Base-by-base conservation (phyloP, 2,113 vertebrate species). In the Corythornis cristatus region DNA sequence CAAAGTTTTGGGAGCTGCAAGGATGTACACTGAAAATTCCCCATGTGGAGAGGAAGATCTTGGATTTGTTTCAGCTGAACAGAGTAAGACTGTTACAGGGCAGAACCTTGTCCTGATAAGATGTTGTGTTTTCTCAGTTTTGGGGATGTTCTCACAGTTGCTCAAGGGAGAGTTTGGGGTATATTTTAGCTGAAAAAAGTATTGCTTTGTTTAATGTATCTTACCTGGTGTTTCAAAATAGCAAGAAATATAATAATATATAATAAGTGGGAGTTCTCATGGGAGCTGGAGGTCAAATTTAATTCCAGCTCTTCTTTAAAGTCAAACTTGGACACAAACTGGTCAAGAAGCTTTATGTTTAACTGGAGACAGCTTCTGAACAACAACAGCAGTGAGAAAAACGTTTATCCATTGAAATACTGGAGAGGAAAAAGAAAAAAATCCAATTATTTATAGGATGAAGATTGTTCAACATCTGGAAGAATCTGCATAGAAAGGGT, bases 1-100 rank as follows among this genome's bases (percentile, higher is more conserved):
- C 99, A 15, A 99, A 99, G 89, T 99, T 99, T 93, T 99, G 99
- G 99, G 99, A 99, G 86, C 98, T 99, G 86, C 99, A 99, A 94
- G 99, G 99, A 97, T 99, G 99, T 91, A 96, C 98, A 3, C 96
- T 99, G 94, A 99, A 99, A 98, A 99, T 99, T 96, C 99, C 99
- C 58, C 99, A 99, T 0, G 99, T 99, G 91, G 99, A 99, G 94
- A 98, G 99, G 88, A 99, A 99, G 96, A 99, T 99, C 93, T 95
- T 99, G 96, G 99, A 99, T 96, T 98, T 99, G 61, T 99, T 99
- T 97, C 98, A 98, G 73, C 98, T 99, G 53, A 99, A 99, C 78
- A 99, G 98, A 98, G 99, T 99, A 97, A 75, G 83, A 72, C 20
- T 21, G 5, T 53, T 67, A 18, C 3, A 45, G 18, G 42, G 66